Conservation (phyloP, 2,113 vertebrate genomes). For the Megalops atlanticus region DNA sequence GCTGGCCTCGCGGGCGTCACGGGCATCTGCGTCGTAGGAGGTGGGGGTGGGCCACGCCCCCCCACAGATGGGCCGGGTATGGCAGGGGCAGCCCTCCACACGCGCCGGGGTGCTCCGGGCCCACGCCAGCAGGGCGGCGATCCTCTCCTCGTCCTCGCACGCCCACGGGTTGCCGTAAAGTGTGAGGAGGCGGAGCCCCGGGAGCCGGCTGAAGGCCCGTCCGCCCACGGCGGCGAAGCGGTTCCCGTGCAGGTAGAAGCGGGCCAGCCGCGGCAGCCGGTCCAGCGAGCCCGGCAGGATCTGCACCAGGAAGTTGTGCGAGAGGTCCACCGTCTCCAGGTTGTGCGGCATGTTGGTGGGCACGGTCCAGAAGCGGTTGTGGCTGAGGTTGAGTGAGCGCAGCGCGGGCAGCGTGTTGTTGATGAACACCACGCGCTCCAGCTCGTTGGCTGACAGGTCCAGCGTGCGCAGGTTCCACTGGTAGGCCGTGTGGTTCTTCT, state of each 20-base stretch:
- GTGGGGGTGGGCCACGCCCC: slow-evolving; percentile 41
- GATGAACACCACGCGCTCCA: slow-evolving; percentile 91
- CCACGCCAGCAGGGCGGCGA: slow-evolving; percentile 78
- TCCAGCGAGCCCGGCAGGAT: slow-evolving; percentile 88
- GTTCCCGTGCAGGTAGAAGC: slow-evolving; percentile 87
- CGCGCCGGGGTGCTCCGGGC: slow-evolving; percentile 69
- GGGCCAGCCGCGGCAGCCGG: slow-evolving; percentile 74
- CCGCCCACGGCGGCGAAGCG: slow-evolving; percentile 81
- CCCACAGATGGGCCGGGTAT: slow-evolving; percentile 62
- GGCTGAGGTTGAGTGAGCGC: slow-evolving; percentile 86
- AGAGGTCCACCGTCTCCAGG: slow-evolving; percentile 82
- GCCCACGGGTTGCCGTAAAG: slow-evolving; percentile 90
- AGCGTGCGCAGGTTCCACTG: slow-evolving; percentile 92
- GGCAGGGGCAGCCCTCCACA: slow-evolving; percentile 78
- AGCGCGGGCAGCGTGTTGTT: slow-evolving; percentile 90
- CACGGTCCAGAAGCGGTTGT: slow-evolving; percentile 93
- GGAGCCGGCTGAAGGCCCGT: slow-evolving; percentile 78
- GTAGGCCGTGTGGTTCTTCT: slow-evolving; percentile 92
- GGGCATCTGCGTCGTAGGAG: slow-evolving; percentile 44
- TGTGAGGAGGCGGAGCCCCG: slow-evolving; percentile 74
- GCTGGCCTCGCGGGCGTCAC: slow-evolving; percentile 19
- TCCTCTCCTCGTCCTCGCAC: slow-evolving; percentile 77
- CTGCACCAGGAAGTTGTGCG: slow-evolving; percentile 86
- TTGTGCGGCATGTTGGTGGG: slow-evolving; percentile 94
- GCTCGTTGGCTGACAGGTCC: slow-evolving; percentile 85